Evolutionary conservation across 2,797 vertebrate genomes (phyloP).

Genomic region (Melanotaenia nigrans): DNA sequence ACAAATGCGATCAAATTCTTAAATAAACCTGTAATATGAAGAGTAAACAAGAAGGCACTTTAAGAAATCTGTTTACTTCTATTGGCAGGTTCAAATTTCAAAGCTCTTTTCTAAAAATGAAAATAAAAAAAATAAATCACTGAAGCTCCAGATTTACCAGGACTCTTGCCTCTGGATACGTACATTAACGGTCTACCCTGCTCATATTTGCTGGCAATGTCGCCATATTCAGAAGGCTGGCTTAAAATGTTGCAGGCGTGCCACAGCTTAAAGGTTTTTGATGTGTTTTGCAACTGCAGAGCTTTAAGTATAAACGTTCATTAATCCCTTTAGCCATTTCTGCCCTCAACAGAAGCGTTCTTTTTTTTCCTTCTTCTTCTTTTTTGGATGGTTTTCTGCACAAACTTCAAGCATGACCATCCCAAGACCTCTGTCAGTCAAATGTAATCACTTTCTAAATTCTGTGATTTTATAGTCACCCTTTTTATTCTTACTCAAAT

Average conservation of each 20-base stretch:
- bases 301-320: conserved; percentile 59
- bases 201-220: conserved; percentile 55
- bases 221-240: conserved; percentile 45
- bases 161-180: conserved; percentile 53
- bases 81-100: conserved; percentile 38
- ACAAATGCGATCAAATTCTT: neutral
- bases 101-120: conserved; percentile 14
- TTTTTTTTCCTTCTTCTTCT: neutral
- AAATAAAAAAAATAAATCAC: conserved; percentile 8
- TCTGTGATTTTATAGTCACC: neutral
- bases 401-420: conserved; percentile 54
- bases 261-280: conserved; percentile 62
- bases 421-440: conserved; percentile 51
- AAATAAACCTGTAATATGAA: conserved; percentile 13
- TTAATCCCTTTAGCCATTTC: conserved; percentile 69
- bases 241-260: conserved; percentile 57
- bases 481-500: conserved; percentile 25
- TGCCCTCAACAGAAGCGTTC: conserved; percentile 47
- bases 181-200: conserved; percentile 53
- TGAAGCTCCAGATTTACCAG: conserved; percentile 52
- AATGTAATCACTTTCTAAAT: conserved; percentile 29
- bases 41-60: conserved; percentile 18
- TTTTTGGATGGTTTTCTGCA: conserved; percentile 39
- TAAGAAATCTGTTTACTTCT: conserved; percentile 33
- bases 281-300: conserved; percentile 41